These are phyloP conservation scores for Phataginus tricuspis DNA, from an alignment of 2,797 vertebrate genomes.

Conservation along the genomic window DNA sequence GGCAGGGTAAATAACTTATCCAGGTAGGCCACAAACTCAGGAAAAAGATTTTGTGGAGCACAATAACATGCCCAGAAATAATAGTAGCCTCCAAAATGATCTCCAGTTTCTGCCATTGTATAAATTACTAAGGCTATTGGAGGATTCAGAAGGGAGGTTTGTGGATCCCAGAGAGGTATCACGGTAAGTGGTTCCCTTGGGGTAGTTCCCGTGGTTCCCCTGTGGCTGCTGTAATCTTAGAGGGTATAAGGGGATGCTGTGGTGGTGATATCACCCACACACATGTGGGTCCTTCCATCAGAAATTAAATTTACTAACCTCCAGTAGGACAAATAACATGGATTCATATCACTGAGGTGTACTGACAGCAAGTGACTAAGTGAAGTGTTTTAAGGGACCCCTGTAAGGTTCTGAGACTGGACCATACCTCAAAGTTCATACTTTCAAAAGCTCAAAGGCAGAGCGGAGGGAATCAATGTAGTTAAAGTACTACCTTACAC, in stretches of 20 bases:
- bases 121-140: background rate
- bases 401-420: background rate
- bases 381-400: background rate
- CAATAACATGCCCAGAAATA: background rate
- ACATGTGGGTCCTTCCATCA: background rate
- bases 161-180: background rate
- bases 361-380: background rate
- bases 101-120: background rate
- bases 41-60: background rate
- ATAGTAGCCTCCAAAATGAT: background rate
- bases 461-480: background rate
- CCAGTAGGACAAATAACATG: background rate
- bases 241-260: background rate
- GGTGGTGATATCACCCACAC: background rate
- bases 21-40: background rate
- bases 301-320: background rate
- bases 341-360: background rate
- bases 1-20: background rate
- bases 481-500: background rate
- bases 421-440: background rate
- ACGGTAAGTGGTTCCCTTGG: background rate
- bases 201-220: background rate
- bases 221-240: background rate
- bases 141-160: background rate
- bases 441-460: background rate